Evolutionary conservation across 2,113 vertebrate species (phyloP).

Genomic region (Mesembrinibis cayennensis): DNA sequence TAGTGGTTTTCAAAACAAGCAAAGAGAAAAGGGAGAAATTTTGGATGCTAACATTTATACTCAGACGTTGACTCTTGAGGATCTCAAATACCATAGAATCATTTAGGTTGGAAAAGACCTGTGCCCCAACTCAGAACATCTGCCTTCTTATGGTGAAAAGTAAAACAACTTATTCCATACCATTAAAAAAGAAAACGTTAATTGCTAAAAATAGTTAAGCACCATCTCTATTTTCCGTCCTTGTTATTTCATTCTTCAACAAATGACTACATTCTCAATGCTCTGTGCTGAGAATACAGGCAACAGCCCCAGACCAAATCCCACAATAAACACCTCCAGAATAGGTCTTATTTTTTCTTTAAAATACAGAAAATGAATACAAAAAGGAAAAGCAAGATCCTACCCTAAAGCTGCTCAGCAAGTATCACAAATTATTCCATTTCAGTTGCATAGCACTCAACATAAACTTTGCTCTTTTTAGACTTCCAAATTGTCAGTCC

Average conservation of each 20-base stretch:
- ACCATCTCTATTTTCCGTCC: background rate
- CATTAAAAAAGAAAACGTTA: background rate
- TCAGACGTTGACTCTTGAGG: background rate
- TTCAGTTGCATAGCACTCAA: background rate
- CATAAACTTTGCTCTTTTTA: background rate
- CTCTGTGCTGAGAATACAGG: background rate
- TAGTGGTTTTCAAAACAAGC: background rate
- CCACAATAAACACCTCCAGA: background rate
- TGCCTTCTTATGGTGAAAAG: background rate
- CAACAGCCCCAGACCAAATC: background rate
- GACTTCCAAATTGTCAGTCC: background rate
- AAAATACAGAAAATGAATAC: background rate
- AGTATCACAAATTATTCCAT: background rate
- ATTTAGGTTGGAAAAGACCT: too few species aligned
- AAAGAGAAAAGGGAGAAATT: background rate
- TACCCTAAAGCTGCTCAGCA: background rate
- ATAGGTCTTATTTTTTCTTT: background rate
- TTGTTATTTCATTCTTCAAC: background rate
- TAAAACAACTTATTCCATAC: background rate
- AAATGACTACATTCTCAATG: background rate
- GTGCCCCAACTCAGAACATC: background rate
- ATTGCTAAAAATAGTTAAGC: background rate
- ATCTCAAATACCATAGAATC: background rate
- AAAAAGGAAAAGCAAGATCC: background rate
- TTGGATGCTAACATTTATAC: background rate